Conservation (phyloP, 2,888 invertebrate genomes). For the Himalopsyche kuldschensis region DNA sequence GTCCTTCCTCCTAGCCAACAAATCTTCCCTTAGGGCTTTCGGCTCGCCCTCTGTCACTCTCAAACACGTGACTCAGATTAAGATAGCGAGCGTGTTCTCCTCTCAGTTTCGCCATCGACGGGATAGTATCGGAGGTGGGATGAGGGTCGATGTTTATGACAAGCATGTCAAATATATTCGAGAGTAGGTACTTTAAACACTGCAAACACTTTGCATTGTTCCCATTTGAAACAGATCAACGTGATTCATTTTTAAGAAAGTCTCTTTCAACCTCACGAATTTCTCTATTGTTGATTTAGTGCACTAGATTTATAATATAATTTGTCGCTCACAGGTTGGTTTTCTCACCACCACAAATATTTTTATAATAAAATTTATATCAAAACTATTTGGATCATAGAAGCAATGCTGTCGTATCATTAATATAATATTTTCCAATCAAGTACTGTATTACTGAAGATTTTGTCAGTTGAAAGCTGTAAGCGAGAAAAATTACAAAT, state of each 20-base stretch:
- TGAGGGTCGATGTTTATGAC: background rate
- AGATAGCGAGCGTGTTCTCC: background rate
- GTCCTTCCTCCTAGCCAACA: background rate
- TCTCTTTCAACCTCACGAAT: too few relatives aligned
- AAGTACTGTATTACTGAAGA: too few relatives aligned
- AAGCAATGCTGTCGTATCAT: too few relatives aligned
- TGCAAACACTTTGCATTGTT: background rate
- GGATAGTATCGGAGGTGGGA: background rate
- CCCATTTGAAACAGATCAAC: background rate
- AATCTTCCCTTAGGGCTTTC: background rate
- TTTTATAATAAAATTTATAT: too few relatives aligned
- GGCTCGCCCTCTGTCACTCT: background rate
- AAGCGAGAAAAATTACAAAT: too few relatives aligned
- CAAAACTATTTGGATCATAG: too few relatives aligned
- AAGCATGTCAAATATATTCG: slow-evolving; percentile 6
- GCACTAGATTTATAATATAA: too few relatives aligned
- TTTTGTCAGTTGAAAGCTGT: too few relatives aligned
- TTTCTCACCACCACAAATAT: too few relatives aligned
- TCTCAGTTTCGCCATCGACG: background rate
- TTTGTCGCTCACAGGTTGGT: too few relatives aligned
- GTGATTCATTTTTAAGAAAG: background rate
- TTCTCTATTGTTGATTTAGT: too few relatives aligned
- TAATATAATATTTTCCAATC: too few relatives aligned
- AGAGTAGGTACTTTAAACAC: background rate
- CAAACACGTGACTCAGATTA: background rate